A percentile compares a stretch with the other conserved stretches of the same genome.
These are phyloP conservation scores for Dinoponera quadriceps DNA, from an alignment of 1,140 invertebrate species.

Conservation along the genomic window DNA sequence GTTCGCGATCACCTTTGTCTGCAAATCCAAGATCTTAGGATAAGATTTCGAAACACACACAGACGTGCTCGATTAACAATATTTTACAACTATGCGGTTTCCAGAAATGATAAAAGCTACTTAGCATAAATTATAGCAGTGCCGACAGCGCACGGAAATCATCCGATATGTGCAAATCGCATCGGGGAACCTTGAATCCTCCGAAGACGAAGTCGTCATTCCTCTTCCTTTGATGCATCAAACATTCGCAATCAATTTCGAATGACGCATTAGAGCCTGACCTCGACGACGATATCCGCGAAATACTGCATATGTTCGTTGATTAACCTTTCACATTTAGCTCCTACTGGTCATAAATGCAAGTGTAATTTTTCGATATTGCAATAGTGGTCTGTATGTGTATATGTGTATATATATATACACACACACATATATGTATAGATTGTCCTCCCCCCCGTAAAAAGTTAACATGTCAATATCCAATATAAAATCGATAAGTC, in stretches of 20 bases:
- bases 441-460: too few relatives aligned
- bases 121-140: constrained; percentile 1
- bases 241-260: constrained; percentile 43
- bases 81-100: too few relatives aligned
- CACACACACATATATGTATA: too few relatives aligned
- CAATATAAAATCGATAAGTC: neutral
- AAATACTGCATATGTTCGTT: constrained; percentile 11
- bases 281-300: neutral
- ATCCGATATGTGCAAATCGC: constrained; percentile 3
- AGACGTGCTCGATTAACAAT: too few relatives aligned
- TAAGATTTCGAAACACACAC: too few relatives aligned
- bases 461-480: neutral
- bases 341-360: constrained; percentile 6
- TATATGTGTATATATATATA: too few relatives aligned
- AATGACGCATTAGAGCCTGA: constrained; percentile 23
- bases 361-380: neutral
- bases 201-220: constrained; percentile 4
- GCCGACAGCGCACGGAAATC: neutral
- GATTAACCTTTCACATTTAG: constrained; percentile 20
- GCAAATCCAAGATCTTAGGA: too few relatives aligned
- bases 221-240: constrained; percentile 36
- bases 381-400: too few relatives aligned
- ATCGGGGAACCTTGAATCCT: constrained; percentile 13
- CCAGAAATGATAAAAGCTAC: neutral
- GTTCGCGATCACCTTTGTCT: too few relatives aligned